Conservation (phyloP, 2,797 vertebrate genomes). For the Neopelma chrysocephalum region DNA sequence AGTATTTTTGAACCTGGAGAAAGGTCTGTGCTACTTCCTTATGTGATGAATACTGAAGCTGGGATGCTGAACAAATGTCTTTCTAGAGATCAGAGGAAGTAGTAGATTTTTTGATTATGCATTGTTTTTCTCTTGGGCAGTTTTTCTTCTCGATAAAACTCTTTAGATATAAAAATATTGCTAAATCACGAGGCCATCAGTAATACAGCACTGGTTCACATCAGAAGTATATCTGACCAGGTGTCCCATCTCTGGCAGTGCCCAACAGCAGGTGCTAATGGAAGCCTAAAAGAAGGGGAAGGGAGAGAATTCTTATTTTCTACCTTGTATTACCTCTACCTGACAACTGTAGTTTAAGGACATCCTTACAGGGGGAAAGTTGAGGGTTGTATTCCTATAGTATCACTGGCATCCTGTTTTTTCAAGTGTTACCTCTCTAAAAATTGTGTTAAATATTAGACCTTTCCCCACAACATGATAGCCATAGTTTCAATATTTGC, state of each 20-base stretch:
- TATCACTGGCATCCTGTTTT: background rate
- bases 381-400: background rate
- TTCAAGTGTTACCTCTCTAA: background rate
- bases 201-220: background rate
- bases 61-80: background rate
- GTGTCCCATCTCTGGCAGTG: background rate
- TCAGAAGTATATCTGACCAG: background rate
- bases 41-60: background rate
- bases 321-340: background rate
- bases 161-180: background rate
- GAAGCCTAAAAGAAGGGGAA: background rate
- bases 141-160: background rate
- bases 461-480: background rate
- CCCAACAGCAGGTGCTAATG: background rate
- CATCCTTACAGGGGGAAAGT: background rate
- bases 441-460: background rate
- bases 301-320: background rate
- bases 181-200: background rate
- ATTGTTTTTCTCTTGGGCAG: background rate
- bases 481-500: conserved; percentile 22
- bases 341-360: background rate
- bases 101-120: background rate
- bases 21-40: background rate
- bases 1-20: background rate
- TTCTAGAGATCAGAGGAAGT: background rate